These are phyloP conservation scores for Syncerus caffer DNA, from an alignment of 2,797 vertebrate genomes.

Conservation along the genomic window DNA sequence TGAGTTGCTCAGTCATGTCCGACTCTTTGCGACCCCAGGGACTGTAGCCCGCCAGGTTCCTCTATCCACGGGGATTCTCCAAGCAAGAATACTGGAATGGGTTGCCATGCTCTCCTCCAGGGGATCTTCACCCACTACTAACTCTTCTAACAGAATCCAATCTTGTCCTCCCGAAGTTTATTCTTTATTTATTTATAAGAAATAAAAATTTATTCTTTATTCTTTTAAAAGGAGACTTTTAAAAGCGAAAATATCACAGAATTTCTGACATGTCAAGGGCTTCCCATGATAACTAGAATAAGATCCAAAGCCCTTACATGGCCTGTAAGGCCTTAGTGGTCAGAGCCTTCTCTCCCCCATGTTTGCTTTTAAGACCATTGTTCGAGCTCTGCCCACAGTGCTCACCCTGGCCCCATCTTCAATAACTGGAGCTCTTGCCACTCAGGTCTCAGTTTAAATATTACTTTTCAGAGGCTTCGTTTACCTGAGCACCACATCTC, in stretches of 20 bases:
- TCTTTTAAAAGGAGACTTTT: neutral
- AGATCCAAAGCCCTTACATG: neutral
- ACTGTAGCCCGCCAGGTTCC: neutral
- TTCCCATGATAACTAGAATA: neutral
- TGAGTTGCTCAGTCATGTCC: no score
- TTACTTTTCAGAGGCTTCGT: neutral
- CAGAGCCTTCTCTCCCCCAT: neutral
- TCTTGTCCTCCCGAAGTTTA: neutral
- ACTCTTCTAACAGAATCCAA: neutral
- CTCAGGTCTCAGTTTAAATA: neutral
- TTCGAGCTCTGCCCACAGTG: no score
- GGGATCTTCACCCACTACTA: neutral
- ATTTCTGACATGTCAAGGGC: neutral
- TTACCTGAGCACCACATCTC: neutral
- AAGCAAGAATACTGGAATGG: neutral
- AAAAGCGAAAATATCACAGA: neutral
- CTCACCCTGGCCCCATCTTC: neutral
- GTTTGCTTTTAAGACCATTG: neutral
- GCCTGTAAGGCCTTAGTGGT: neutral
- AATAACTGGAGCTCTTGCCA: neutral
- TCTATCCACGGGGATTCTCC: neutral
- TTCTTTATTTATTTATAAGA: neutral
- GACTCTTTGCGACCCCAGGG: fast-evolving
- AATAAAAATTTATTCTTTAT: neutral
- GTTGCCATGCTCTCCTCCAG: neutral